These are phyloP conservation scores for Elmis aenea DNA, from an alignment of 2,888 invertebrate species.

Conservation along the genomic window DNA sequence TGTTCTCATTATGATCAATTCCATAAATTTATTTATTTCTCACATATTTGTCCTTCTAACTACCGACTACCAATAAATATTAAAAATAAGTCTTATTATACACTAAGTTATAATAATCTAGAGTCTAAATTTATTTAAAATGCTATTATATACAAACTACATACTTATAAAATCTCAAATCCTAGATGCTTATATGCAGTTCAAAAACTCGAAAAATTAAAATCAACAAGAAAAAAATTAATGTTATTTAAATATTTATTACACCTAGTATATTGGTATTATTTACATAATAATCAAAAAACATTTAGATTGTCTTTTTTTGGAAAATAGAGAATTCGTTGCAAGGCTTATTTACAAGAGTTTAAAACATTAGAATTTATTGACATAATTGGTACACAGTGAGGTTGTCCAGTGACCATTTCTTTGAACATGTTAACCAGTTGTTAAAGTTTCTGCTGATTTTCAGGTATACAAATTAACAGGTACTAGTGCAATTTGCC, in stretches of 20 bases:
- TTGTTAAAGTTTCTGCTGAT: neutral
- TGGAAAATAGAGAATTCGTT: slow-evolving; percentile 34
- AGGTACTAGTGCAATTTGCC: too few relatives aligned
- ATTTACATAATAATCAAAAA: slow-evolving; percentile 26
- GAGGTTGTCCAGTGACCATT: too few relatives aligned
- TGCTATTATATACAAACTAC: slow-evolving; percentile 18
- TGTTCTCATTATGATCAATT: too few relatives aligned
- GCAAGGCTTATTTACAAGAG: slow-evolving; percentile 26
- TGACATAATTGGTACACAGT: too few relatives aligned
- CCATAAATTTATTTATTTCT: too few relatives aligned
- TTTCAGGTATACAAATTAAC: slow-evolving; percentile 5
- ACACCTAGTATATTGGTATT: slow-evolving; percentile 22
- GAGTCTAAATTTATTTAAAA: slow-evolving; percentile 15
- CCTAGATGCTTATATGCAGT: slow-evolving; percentile 45
- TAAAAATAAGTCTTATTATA: too few relatives aligned
- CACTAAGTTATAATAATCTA: slow-evolving; percentile 6
- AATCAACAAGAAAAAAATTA: slow-evolving; percentile 24
- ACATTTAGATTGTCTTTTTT: slow-evolving; percentile 36
- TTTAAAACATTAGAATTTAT: too few relatives aligned
- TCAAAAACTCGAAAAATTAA: slow-evolving; percentile 30
- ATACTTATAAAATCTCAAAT: slow-evolving; percentile 38
- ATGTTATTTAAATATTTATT: too few relatives aligned
- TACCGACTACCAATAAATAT: too few relatives aligned
- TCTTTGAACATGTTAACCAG: too few relatives aligned
- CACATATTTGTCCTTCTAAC: too few relatives aligned